Conservation (phyloP, 2,888 invertebrate species). For the Heteropelma amictum region DNA sequence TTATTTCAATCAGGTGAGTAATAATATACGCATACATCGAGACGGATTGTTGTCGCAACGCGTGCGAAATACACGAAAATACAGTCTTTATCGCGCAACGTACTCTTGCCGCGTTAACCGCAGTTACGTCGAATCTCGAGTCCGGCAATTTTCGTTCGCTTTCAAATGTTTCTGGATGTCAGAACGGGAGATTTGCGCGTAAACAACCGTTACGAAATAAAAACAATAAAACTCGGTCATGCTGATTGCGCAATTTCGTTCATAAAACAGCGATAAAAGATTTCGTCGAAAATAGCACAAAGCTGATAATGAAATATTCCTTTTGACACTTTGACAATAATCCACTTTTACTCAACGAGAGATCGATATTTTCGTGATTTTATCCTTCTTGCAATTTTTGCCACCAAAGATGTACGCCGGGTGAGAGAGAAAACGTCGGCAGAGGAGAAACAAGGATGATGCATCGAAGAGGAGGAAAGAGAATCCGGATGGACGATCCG, state of each 20-base stretch:
- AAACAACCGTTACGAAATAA: conserved; percentile 26
- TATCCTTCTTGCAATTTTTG: too few relatives aligned
- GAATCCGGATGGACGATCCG: conserved; percentile 95
- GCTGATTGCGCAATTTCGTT: too few relatives aligned
- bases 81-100: background rate
- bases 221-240: too few relatives aligned
- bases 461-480: conserved; percentile 92
- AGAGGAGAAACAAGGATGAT: conserved; percentile 78
- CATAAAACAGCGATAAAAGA: too few relatives aligned
- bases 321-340: too few relatives aligned
- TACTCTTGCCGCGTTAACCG: background rate
- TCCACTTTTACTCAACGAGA: too few relatives aligned
- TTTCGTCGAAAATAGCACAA: too few relatives aligned
- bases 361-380: too few relatives aligned
- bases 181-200: conserved; percentile 7
- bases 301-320: too few relatives aligned
- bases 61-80: background rate
- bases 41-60: background rate
- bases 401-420: conserved; percentile 1
- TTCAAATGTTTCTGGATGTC: background rate
- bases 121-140: background rate
- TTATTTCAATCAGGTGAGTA: conserved; percentile 34
- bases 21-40: background rate
- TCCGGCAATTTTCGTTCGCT: background rate
- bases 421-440: background rate